These are phyloP conservation scores for Euspilapteryx auroguttella DNA, from an alignment of 2,888 invertebrate species.

Conservation along the genomic window DNA sequence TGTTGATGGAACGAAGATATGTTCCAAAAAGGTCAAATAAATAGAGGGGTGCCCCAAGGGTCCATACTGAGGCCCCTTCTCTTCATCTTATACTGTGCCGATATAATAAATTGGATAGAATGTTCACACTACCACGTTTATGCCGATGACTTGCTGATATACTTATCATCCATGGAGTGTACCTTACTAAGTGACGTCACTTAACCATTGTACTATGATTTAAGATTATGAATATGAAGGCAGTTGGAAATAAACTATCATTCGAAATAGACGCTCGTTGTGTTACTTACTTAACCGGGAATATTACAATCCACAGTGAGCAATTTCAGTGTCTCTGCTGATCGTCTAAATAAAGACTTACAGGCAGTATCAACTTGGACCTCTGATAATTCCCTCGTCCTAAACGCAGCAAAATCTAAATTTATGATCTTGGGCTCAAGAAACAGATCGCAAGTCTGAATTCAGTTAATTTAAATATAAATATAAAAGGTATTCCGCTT, in stretches of 20 bases:
- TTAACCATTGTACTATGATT: too few species aligned
- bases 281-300: too few species aligned
- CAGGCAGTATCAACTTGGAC: constrained; percentile 3
- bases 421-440: constrained; percentile 4
- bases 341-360: constrained; percentile 5
- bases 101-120: constrained; percentile 3
- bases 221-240: too few species aligned
- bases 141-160: constrained; percentile 7
- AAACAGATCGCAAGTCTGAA: background rate
- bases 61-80: constrained; percentile 6
- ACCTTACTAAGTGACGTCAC: too few species aligned
- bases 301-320: background rate
- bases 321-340: too few species aligned
- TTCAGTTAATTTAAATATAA: background rate
- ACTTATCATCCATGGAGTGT: constrained; percentile 2
- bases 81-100: constrained; percentile 7
- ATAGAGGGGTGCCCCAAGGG: constrained; percentile 5
- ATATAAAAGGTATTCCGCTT: background rate
- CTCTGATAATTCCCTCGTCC: constrained; percentile 1
- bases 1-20: too few species aligned
- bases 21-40: too few species aligned
- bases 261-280: too few species aligned
- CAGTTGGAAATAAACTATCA: too few species aligned
- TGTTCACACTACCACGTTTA: constrained; percentile 7
- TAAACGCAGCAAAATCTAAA: constrained; percentile 6